Evolutionary conservation across 2,113 vertebrate species (phyloP).

Genomic region (Xenopus borealis): DNA sequence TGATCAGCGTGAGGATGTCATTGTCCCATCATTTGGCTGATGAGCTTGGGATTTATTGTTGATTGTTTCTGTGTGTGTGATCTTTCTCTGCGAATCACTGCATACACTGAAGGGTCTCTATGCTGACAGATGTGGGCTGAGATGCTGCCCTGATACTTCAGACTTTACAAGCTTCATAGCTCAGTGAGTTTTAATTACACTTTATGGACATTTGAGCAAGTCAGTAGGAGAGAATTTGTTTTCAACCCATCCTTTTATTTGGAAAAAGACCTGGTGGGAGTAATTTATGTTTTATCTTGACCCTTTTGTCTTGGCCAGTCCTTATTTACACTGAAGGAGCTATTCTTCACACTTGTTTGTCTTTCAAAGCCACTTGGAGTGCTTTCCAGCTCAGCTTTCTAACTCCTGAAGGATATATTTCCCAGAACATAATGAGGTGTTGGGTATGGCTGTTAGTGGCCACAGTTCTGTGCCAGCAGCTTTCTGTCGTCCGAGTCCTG

Average conservation of each 20-base stretch:
- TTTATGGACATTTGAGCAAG: slow-evolving; percentile 32
- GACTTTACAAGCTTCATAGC: slow-evolving; percentile 72
- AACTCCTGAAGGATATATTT: slow-evolving; percentile 26
- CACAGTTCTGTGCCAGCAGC: slow-evolving; percentile 77
- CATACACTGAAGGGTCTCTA: slow-evolving; percentile 77
- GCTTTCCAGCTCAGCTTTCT: slow-evolving; percentile 45
- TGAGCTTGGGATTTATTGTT: slow-evolving; percentile 30
- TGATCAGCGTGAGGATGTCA: slow-evolving; percentile 40
- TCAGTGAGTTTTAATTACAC: slow-evolving; percentile 64
- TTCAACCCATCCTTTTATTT: slow-evolving; percentile 22
- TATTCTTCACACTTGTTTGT: slow-evolving; percentile 13
- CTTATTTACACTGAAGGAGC: slow-evolving; percentile 27
- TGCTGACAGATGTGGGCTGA: slow-evolving; percentile 72
- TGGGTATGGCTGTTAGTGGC: slow-evolving; percentile 70
- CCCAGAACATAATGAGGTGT: slow-evolving; percentile 66
- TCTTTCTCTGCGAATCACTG: slow-evolving; percentile 72
- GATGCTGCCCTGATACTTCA: slow-evolving; percentile 69
- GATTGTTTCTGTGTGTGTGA: slow-evolving; percentile 35
- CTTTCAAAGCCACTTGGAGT: slow-evolving; percentile 19
- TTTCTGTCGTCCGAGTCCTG: slow-evolving; percentile 59
- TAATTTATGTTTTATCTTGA: slow-evolving; percentile 36
- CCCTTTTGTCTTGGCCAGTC: slow-evolving; percentile 26
- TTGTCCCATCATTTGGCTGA: slow-evolving; percentile 39
- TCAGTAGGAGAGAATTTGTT: slow-evolving; percentile 12
- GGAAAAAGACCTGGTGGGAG: slow-evolving; percentile 30